phyloP scores from a whole-genome alignment of 1,140 invertebrate species.

The Polypedilum pembai region DNA sequence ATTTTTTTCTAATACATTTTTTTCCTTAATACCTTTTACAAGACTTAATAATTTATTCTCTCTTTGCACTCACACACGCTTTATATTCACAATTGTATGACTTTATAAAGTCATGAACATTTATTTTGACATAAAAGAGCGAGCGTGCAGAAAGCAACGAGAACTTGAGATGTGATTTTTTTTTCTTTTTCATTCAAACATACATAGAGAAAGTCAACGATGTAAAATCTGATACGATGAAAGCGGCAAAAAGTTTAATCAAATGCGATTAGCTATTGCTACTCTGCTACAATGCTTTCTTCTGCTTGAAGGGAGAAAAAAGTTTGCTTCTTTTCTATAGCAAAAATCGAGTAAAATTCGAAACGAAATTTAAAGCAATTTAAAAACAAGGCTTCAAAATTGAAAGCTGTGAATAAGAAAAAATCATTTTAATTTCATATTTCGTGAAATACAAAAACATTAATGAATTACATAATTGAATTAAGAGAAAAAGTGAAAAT shows the following conservation, averaged over 20 bases:
- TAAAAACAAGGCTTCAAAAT: too few species aligned
- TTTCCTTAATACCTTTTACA: too few species aligned
- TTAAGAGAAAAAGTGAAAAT: too few species aligned
- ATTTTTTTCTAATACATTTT: too few species aligned
- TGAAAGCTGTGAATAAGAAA: too few species aligned
- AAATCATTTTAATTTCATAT: too few species aligned
- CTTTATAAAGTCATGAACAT: slow-evolving; percentile 13
- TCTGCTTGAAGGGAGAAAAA: not conserved
- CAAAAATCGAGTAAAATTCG: too few species aligned
- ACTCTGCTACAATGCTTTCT: not conserved
- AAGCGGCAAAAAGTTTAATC: slow-evolving; percentile 11
- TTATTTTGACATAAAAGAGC: slow-evolving; percentile 18
- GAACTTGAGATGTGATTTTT: not conserved
- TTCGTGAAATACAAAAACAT: too few species aligned
- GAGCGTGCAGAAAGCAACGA: slow-evolving; percentile 1
- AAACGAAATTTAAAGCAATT: too few species aligned
- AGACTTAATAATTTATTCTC: not conserved
- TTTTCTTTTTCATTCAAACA: not conserved
- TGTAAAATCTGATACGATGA: not conserved
- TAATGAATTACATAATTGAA: too few species aligned
- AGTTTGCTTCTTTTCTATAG: not conserved
- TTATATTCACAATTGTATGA: not conserved
- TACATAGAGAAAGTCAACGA: too few species aligned
- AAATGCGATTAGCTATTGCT: not conserved
- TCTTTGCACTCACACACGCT: too few species aligned